Base-by-base conservation (phyloP, 1,140 invertebrate genomes). In the Pseudomyrmex cubaensis region DNA sequence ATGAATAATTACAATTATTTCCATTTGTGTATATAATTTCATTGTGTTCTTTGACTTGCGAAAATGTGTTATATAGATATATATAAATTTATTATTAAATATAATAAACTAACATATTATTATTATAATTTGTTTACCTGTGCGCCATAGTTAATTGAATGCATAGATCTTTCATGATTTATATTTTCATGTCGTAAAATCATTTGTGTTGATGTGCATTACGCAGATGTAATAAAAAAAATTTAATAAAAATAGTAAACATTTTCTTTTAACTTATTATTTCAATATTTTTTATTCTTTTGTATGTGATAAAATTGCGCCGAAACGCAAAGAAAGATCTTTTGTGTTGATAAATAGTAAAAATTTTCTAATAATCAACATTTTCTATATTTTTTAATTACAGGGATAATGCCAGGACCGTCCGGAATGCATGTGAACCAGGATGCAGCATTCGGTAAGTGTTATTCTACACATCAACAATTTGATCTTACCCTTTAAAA, bases 381-480 rank as follows among this genome's bases (percentile, higher is more conserved):
- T 46, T 67, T 44, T 12, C 4, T 66, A 2, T 87, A 69, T 91
- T 92, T 5, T 85, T 95, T 92, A 93, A 89, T 92, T 90, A 93
- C 95, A 92, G 96, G 96, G 87, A 94, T 97, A 75, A 95, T 66
- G 25, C 97, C 97, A 75, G 97, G 97, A 91, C 97, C 97, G 13
- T 98, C 97, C 44, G 97, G 97, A 86, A 96, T 98, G 89, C 96
- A 96, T 13, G 95, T 92, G 85, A 94, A 93, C 92, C 96, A 94
- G 96, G 97, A 95, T 90, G 93, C 94, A 93, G 97, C 96, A 95
- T 98, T 97, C 92, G 97, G 97, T 98, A 95, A 97, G 97, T 97
- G 76, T 85, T 57, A 46, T 46, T 35, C 5, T 35, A 35, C 35
- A 54, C 85, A 17, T 20, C 59, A 87, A 83, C 69, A 35, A 78